Evolutionary conservation across 2,888 invertebrate genomes (phyloP), one percentile per base, ranked within the genome.

Genomic region (Leptopterna dolabrata): DNA sequence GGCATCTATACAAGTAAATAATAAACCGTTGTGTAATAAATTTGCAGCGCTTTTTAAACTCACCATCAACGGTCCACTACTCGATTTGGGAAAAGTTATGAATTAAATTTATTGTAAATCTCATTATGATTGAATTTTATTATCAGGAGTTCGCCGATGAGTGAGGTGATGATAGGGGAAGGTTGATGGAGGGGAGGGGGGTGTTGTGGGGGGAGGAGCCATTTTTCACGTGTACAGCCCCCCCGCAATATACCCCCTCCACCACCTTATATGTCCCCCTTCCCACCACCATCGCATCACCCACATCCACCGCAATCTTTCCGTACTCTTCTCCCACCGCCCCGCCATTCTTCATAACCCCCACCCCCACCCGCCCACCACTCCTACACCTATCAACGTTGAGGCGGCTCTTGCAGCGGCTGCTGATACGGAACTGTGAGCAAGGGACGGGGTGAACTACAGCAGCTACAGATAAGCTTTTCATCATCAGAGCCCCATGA

Each of bases 391-490:
- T n/a, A n/a, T n/a, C 3, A 11, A 55, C 3, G 55, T 11, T 71
- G 71, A 19, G 2, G 19, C 1, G 47, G 47, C 7, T 3, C 47
- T 16, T 63, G 11, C 24, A 3, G 55, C 2, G 55, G 55, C 2
- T 11, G 24, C 24, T 63, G 63, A 55, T 55, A 55, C 55, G 55
- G 51, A 55, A 55, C 55, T 55, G 55, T n/a, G 27, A 36, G 43
- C 45, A 19, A 78, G 45, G 41, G 41, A 11, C 4, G 19, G 71
- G 29, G 29, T 4, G 71, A 71, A 19, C 19, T 27, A n/a, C n/a
- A n/a, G n/a, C n/a, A 78, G 78, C 78, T 78, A 78, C 78, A 78
- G 78, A 78, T 78, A 78, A 78, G 78, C 78, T 78, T 78, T 78
- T 78, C 78, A 78, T 78, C 78, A 78, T 78, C 45, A 78, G 78